phyloP scores from a whole-genome alignment of 2,113 vertebrate genomes.

The Pterocles burchelli region DNA sequence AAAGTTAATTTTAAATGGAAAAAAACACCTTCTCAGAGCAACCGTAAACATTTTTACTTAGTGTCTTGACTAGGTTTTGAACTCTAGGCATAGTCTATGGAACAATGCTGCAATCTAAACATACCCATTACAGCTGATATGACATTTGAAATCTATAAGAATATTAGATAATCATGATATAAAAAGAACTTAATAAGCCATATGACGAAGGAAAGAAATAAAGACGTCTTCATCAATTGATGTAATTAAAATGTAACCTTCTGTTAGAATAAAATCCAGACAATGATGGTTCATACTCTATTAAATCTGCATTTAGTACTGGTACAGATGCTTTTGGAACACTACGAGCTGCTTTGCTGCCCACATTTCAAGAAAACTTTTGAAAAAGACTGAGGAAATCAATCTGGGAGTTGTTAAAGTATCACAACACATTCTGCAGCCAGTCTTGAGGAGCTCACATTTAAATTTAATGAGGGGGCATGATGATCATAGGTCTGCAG shows the following conservation, averaged over 20 bases:
- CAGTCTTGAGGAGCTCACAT: not conserved
- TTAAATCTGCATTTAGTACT: not conserved
- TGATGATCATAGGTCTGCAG: not conserved
- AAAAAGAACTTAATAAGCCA: not conserved
- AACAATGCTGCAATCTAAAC: not conserved
- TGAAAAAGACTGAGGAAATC: not conserved
- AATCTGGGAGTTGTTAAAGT: not conserved
- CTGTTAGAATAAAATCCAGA: not conserved
- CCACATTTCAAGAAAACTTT: not conserved
- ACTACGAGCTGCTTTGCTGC: not conserved
- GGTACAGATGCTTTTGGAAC: not conserved
- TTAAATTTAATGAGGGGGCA: not conserved
- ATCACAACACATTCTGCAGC: not conserved
- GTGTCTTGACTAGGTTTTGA: not conserved
- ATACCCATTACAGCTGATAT: not conserved
- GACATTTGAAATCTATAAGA: not conserved
- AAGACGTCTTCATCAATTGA: not conserved
- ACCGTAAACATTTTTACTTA: not conserved
- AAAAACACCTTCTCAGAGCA: not conserved
- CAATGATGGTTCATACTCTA: not conserved
- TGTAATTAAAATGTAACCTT: not conserved
- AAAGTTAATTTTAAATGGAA: not conserved
- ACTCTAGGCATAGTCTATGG: not conserved
- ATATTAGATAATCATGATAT: not conserved
- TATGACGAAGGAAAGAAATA: not conserved